Base-by-base conservation (phyloP, 2,888 invertebrate species). In the Aphodius sticticus region DNA sequence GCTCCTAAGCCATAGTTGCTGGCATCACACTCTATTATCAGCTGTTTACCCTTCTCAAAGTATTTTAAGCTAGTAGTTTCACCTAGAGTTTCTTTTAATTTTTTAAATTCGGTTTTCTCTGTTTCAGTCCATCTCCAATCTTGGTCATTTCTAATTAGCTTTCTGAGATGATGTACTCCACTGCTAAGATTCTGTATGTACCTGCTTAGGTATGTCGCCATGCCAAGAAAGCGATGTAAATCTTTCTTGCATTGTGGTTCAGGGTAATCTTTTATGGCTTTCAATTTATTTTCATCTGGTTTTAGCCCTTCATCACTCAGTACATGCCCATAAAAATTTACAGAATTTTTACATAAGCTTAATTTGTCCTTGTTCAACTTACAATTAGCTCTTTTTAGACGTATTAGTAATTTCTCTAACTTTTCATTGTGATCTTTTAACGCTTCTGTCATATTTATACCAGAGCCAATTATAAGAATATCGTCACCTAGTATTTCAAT, bases 221-320 rank as follows among this genome's bases (percentile, higher is more conserved):
- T 76, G 6, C 86, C 86, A 0, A 85, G 76, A 36, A 86, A 86
- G 74, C 85, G 86, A 15, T 81, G 80, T 16, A 86, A 71, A 78
- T 85, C 83, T 38, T 80, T 81, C 1, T 77, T 76, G 0, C 83
- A 84, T 78, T 79, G 77, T 15, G 86, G 86, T 71, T 16, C 76
- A 69, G 83, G 81, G 76, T 36, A 74, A 35, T 74, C 37, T 12
- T 35, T 74, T 9, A 74, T 74, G 15, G 74, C 74, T 26, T 14
- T 3, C 6, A 87, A 81, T 81, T 87, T 86, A 5, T 79, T 69
- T 5, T 79, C 78, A 16, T 84, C 82, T 14, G 87, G 86, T 79
- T 82, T 84, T 12, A 87, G 82, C 0, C 85, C 87, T 6, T 83
- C 53, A 16, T 79, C 14, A 16, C 75, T 78, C 36, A 84, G 78